Percentiles rank a stretch among this genome's conserved stretches.
These are phyloP conservation scores for Telmatochromis sp. DNA, from an alignment of 2,113 vertebrate species.

Conservation along the genomic window DNA sequence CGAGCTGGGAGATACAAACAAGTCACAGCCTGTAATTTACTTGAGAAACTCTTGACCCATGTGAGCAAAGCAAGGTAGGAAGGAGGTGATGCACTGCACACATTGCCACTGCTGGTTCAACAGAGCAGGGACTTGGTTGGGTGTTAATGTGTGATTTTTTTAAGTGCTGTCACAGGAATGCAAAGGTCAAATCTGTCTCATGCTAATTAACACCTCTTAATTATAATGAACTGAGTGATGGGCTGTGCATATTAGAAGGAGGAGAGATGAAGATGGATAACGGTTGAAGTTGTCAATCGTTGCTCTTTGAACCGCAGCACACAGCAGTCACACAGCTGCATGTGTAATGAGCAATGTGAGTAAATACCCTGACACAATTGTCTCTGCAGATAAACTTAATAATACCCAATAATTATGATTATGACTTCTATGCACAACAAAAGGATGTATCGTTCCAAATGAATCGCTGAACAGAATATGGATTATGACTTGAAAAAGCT, in stretches of 20 bases:
- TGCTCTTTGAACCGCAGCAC: neutral
- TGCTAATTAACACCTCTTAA: constrained; percentile 61
- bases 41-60: constrained; percentile 31
- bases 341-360: neutral
- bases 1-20: constrained; percentile 47
- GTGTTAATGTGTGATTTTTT: neutral
- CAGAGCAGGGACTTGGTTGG: neutral
- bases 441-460: neutral
- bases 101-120: neutral
- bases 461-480: neutral
- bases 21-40: constrained; percentile 45
- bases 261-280: constrained; percentile 8
- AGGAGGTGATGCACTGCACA: neutral
- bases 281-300: neutral
- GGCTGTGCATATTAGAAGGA: constrained; percentile 13
- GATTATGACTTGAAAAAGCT: neutral
- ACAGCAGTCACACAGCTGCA: neutral
- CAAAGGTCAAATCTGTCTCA: constrained; percentile 5
- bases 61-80: neutral
- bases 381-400: constrained; percentile 1
- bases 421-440: neutral
- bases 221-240: constrained; percentile 54
- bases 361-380: neutral
- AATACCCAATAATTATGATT: neutral
- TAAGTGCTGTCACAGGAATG: neutral